Evolutionary conservation across 2,113 vertebrate species (phyloP).

Genomic region (Columbina picui): DNA sequence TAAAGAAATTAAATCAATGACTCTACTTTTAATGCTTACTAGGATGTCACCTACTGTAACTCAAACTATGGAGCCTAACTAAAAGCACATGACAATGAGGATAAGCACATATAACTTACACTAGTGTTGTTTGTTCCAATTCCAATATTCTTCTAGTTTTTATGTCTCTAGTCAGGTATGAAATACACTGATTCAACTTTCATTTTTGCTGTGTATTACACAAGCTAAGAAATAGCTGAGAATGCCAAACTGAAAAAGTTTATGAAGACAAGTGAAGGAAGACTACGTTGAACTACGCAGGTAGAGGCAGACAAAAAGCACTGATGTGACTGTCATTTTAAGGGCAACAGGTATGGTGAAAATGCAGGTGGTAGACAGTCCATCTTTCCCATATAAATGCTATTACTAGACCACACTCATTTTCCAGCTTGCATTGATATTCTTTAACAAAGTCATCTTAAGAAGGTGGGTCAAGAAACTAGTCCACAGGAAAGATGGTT

Average conservation of each 20-base stretch:
- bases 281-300: neutral
- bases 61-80: neutral
- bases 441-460: neutral
- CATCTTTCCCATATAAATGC: neutral
- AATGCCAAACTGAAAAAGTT: neutral
- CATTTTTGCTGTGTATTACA: neutral
- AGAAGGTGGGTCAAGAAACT: neutral
- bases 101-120: neutral
- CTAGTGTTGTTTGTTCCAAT: neutral
- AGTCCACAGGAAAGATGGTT: neutral
- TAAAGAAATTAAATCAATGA: neutral
- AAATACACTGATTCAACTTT: neutral
- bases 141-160: neutral
- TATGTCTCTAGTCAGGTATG: neutral
- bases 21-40: neutral
- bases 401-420: neutral
- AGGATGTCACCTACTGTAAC: neutral
- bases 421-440: neutral
- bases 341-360: neutral
- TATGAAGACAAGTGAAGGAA: neutral
- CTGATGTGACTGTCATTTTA: neutral
- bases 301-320: neutral
- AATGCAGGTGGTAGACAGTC: neutral
- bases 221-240: neutral
- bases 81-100: neutral